Evolutionary conservation across 2,113 vertebrate genomes (phyloP), one percentile per base, ranked within the genome.

Genomic region (Dryoscopus gambensis): DNA sequence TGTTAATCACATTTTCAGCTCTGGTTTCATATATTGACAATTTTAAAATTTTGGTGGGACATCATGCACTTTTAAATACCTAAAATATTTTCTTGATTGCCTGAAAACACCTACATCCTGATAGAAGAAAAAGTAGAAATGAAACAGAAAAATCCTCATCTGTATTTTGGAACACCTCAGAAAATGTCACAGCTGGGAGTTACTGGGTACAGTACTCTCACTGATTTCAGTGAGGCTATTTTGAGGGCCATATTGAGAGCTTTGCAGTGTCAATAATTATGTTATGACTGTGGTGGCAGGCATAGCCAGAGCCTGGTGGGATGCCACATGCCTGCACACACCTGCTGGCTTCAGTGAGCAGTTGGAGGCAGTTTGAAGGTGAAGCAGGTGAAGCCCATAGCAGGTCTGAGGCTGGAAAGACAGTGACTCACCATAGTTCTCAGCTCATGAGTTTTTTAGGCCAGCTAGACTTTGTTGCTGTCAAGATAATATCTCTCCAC

Each of bases 361-460:
- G 30, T 3, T 0, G 0, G 64, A 70, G 86, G 19, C 2, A 2
- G 37, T 60, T 22, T 31, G 46, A 30, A 60, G 52, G 52, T 42
- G 53, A 53, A 69, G 40, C 9, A 30, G 60, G 33, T 47, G 37
- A 57, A 69, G 25, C 7, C 23, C 1, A 2, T 15, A 50, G 84
- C n/a, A 84, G 40, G 15, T 46, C 31, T 57, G 50, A 33, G 49
- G 16, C 71, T 76, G 59, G 49, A 73, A 63, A 85, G 20, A 30
- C 1, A 3, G 5, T 28, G 55, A 35, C n/a, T 89, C 7, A 27
- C 19, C 17, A 17, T 0, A 2, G 13, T 17, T n/a, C 27, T 56
- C 59, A 57, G n/a, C n/a, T 67, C 27, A 17, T 10, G 27, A 67
- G 11, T 18, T 20, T 62, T 65, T 70, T 35, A 67, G 64, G 60